These are phyloP conservation scores for Gavia stellata DNA, from an alignment of 2,113 vertebrate genomes.

Conservation along the genomic window DNA sequence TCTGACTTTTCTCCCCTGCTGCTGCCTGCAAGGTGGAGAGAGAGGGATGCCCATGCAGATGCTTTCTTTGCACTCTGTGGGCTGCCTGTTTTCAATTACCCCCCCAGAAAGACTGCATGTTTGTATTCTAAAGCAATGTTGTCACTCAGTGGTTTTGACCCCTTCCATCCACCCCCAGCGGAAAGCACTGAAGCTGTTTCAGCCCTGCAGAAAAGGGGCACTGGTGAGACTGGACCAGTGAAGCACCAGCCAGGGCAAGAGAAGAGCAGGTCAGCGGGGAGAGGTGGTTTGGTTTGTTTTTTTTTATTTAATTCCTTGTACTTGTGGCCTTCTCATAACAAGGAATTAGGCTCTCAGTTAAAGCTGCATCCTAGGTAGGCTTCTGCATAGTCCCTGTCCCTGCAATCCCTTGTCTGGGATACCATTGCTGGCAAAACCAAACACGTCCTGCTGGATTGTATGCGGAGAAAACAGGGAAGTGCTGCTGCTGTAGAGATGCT, in stretches of 20 bases:
- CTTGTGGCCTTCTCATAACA: background rate
- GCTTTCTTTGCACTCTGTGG: background rate
- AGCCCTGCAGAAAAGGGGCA: background rate
- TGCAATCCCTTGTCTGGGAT: background rate
- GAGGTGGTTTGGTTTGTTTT: background rate
- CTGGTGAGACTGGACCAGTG: background rate
- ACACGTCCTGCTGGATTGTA: background rate
- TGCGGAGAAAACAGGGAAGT: background rate
- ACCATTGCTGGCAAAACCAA: background rate
- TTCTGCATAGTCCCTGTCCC: background rate
- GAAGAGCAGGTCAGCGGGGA: background rate
- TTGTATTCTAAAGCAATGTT: background rate
- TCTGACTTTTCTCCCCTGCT: background rate
- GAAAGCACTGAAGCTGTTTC: background rate
- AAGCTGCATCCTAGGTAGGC: background rate
- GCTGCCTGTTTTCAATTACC: background rate
- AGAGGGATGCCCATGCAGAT: background rate
- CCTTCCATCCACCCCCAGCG: background rate
- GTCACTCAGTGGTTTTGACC: background rate
- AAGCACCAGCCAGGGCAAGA: too few relatives aligned
- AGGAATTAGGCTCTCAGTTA: background rate
- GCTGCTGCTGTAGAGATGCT: background rate
- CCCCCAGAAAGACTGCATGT: background rate
- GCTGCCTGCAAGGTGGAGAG: background rate
- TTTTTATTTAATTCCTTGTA: background rate